A percentile compares a stretch with the other conserved stretches of the same genome.
Conservation (phyloP, 2,797 vertebrate genomes). For the Naso thynnoides region DNA sequence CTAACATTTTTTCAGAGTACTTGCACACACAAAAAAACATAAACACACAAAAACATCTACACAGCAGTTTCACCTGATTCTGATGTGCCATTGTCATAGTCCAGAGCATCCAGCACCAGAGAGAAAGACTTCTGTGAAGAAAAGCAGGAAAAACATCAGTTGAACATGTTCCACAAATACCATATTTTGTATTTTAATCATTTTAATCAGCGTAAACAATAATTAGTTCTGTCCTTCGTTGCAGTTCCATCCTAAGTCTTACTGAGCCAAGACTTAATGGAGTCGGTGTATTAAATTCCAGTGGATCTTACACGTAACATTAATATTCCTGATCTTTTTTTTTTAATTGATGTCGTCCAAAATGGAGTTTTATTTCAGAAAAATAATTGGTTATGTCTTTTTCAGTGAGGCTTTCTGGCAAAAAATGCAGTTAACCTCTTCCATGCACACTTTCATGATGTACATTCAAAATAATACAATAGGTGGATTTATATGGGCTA, state of each 20-base stretch:
- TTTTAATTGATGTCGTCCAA: not conserved
- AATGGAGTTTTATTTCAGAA: not conserved
- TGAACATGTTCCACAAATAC: not conserved
- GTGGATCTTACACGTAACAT: not conserved
- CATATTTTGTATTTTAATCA: not conserved
- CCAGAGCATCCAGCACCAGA: constrained; percentile 79
- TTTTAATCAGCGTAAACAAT: not conserved
- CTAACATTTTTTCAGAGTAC: not conserved
- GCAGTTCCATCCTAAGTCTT: no score
- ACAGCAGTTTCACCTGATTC: constrained; percentile 64
- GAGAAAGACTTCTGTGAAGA: constrained; percentile 81
- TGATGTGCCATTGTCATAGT: constrained; percentile 79
- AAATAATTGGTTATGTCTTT: not conserved
- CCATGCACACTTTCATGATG: no score
- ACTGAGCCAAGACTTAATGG: not conserved
- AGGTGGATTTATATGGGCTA: not conserved
- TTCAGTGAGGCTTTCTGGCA: not conserved
- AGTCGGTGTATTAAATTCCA: not conserved
- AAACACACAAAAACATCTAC: not conserved
- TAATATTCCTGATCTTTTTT: not conserved
- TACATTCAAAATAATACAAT: not conserved
- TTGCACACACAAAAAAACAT: not conserved
- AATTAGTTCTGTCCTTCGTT: not conserved
- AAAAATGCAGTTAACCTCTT: no score
- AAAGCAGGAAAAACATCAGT: constrained; percentile 39